These are phyloP conservation scores for Lepeophtheirus nordmannii DNA, from an alignment of 2,888 invertebrate genomes.

Conservation along the genomic window DNA sequence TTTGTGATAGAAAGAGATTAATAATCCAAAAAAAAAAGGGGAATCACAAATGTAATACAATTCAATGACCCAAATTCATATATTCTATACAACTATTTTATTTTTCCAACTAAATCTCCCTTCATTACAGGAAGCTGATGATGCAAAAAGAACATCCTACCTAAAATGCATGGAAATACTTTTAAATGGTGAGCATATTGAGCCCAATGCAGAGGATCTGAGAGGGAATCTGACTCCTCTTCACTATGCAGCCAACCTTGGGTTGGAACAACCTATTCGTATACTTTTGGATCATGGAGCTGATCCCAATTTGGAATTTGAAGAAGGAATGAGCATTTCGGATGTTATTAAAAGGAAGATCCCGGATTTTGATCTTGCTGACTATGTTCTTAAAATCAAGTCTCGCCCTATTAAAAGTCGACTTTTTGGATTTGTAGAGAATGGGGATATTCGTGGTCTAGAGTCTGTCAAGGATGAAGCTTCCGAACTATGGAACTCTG, in stretches of 20 bases:
- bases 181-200: slow-evolving; percentile 4
- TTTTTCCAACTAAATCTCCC: background rate
- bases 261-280: background rate
- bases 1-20: no score
- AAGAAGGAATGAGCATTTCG: background rate
- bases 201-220: slow-evolving; percentile 14
- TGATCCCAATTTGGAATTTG: background rate
- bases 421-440: slow-evolving; percentile 13
- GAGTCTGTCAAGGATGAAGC: background rate
- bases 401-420: slow-evolving; percentile 6
- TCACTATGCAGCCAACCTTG: background rate
- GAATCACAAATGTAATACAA: no score
- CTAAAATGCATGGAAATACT: background rate
- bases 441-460: background rate
- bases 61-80: background rate
- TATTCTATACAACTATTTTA: background rate
- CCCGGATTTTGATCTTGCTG: slow-evolving; percentile 3
- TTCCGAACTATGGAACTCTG: background rate
- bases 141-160: background rate
- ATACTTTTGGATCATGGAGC: slow-evolving; percentile 1
- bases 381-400: background rate
- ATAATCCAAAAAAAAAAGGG: no score
- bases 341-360: background rate
- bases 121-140: slow-evolving; percentile 1
- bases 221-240: slow-evolving; percentile 1